phyloP scores from a whole-genome alignment of 1,140 invertebrate species.

The Formica exsecta region DNA sequence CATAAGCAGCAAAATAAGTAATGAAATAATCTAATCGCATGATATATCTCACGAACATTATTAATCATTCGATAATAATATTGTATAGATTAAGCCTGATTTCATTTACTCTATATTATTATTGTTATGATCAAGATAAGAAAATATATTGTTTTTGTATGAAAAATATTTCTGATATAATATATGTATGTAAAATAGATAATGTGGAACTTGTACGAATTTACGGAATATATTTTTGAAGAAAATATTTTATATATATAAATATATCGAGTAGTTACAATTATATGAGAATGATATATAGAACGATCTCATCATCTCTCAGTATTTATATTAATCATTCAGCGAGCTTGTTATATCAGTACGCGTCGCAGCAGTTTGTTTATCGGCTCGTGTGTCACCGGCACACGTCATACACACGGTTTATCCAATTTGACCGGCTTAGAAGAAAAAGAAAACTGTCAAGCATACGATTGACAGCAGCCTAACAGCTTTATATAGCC shows the following conservation, averaged over 20 bases:
- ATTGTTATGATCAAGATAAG: not conserved
- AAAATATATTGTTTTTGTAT: not conserved
- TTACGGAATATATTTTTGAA: not conserved
- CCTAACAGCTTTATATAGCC: constrained; percentile 29
- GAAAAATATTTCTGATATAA: not conserved
- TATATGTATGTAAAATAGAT: not conserved
- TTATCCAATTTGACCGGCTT: constrained; percentile 54
- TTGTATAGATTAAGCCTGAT: not conserved
- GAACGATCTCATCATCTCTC: too few species aligned
- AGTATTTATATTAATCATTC: constrained; percentile 19
- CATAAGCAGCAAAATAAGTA: too few species aligned
- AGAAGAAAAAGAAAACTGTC: constrained; percentile 57
- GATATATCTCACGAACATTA: not conserved
- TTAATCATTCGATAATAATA: not conserved
- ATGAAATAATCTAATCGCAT: not conserved
- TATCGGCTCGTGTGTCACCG: constrained; percentile 44
- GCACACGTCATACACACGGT: constrained; percentile 17
- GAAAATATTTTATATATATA: not conserved
- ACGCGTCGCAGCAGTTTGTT: constrained; percentile 42
- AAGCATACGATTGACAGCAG: constrained; percentile 48
- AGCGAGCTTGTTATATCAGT: constrained; percentile 4
- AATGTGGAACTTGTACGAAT: not conserved
- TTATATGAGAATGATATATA: not conserved
- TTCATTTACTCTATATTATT: not conserved
- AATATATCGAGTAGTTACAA: not conserved